phyloP scores from a whole-genome alignment of 2,888 invertebrate genomes.

The Philereme vetulata region DNA sequence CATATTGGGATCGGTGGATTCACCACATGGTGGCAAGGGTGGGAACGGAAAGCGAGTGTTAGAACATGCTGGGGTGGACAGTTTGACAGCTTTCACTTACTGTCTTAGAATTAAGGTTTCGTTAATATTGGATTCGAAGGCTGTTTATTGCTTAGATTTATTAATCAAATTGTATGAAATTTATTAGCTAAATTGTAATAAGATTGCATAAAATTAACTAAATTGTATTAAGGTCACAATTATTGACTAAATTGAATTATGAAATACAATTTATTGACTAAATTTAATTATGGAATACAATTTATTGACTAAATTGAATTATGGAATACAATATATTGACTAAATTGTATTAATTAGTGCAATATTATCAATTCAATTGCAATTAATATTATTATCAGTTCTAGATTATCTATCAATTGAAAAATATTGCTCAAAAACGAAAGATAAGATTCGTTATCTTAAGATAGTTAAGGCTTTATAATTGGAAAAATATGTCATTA shows the following conservation, averaged over 20 bases:
- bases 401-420: background rate
- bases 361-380: background rate
- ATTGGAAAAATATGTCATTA: constrained; percentile 21
- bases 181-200: background rate
- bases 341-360: too few relatives aligned
- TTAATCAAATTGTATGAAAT: background rate
- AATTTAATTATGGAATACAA: too few relatives aligned
- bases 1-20: constrained; percentile 54
- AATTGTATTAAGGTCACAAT: too few relatives aligned
- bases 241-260: too few relatives aligned
- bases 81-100: constrained; percentile 16
- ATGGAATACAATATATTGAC: too few relatives aligned
- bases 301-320: too few relatives aligned
- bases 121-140: constrained; percentile 5
- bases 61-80: constrained; percentile 24
- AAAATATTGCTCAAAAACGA: background rate
- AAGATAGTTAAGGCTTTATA: constrained; percentile 5
- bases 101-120: background rate
- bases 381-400: background rate
- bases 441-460: background rate
- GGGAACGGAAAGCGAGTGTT: constrained; percentile 30
- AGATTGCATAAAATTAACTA: background rate
- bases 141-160: constrained; percentile 12
- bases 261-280: too few relatives aligned
- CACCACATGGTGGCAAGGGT: constrained; percentile 74